phyloP scores from a whole-genome alignment of 2,113 vertebrate species.

The Trochalopteron elliotii region DNA sequence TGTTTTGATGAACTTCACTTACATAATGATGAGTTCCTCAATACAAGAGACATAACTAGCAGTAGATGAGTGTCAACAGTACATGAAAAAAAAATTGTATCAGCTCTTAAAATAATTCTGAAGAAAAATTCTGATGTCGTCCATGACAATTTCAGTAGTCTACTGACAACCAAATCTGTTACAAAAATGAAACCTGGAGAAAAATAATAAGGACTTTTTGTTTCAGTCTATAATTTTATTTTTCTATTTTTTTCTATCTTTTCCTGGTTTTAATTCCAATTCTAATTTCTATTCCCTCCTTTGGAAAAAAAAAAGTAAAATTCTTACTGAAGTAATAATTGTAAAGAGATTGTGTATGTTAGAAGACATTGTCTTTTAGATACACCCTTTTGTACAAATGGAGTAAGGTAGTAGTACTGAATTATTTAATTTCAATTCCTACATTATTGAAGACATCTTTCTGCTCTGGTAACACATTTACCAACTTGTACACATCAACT shows the following conservation, averaged over 20 bases:
- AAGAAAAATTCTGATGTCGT: not conserved
- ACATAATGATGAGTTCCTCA: not conserved
- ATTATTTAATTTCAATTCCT: not conserved
- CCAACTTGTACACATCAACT: not conserved
- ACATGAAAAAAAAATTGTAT: not conserved
- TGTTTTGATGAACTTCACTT: not conserved
- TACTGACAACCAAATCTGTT: not conserved
- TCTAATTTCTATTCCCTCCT: not conserved
- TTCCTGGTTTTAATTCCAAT: not conserved
- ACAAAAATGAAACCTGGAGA: not conserved
- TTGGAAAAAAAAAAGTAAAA: not conserved
- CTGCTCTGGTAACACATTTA: not conserved
- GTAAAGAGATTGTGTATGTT: not conserved
- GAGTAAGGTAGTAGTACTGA: not conserved
- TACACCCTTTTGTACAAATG: not conserved
- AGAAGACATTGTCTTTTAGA: not conserved
- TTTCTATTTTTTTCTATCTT: not conserved
- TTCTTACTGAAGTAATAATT: not conserved
- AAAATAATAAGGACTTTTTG: not conserved
- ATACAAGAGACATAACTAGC: not conserved
- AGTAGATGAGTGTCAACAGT: not conserved
- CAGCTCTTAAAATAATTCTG: not conserved
- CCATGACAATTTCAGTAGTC: not conserved
- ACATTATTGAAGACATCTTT: not conserved
- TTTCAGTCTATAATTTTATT: not conserved